Percentiles rank a stretch among this genome's conserved stretches.
Evolutionary conservation across 2,113 vertebrate species (phyloP).

Genomic region (Tauraco erythrolophus): DNA sequence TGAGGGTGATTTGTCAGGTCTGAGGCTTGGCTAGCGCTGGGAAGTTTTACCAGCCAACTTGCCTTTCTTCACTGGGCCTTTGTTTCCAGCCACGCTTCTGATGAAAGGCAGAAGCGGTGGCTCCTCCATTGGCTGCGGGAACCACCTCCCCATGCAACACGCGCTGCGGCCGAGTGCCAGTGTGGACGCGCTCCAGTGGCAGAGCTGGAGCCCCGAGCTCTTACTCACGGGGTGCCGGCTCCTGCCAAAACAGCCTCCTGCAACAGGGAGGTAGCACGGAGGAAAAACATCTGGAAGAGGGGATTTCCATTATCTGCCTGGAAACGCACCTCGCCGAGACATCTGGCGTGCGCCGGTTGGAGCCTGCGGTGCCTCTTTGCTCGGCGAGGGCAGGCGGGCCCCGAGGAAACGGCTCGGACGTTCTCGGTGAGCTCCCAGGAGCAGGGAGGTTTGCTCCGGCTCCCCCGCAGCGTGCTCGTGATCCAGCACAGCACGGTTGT

Average conservation of each 20-base stretch:
- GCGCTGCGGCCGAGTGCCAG: background rate
- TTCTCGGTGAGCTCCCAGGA: background rate
- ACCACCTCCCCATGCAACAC: background rate
- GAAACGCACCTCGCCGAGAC: background rate
- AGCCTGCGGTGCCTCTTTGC: background rate
- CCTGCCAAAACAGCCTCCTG: background rate
- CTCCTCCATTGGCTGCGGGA: background rate
- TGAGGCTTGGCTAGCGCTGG: background rate
- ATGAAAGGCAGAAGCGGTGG: background rate
- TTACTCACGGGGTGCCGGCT: background rate
- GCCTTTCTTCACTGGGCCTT: background rate
- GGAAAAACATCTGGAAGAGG: background rate
- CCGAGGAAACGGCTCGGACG: accelerated
- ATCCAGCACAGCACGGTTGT: background rate
- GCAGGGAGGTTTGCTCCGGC: background rate
- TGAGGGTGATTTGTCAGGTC: background rate
- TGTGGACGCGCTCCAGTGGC: background rate
- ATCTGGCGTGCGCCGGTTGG: background rate
- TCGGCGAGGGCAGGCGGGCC: background rate
- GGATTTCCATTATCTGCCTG: background rate
- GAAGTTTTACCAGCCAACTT: background rate
- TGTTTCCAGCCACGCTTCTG: background rate
- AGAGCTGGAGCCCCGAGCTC: background rate
- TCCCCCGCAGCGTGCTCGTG: accelerated
- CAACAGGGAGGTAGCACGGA: background rate